phyloP scores from a whole-genome alignment of 2,113 vertebrate genomes.

The Nicator chloris region DNA sequence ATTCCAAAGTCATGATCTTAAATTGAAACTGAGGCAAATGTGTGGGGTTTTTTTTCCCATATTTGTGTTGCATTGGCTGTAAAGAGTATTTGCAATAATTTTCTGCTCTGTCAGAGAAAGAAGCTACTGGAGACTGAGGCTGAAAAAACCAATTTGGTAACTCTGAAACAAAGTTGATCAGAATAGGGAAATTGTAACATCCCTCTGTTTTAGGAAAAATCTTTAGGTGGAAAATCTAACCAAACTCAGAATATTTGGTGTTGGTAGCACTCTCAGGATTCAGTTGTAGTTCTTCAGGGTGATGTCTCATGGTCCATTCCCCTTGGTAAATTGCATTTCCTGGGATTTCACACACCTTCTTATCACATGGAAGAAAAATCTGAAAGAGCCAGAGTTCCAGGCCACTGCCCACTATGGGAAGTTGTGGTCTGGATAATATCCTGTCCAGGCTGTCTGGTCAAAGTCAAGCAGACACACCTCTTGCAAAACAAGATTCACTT shows the following conservation, averaged over 20 bases:
- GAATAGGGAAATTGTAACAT: background rate
- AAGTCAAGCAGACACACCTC: background rate
- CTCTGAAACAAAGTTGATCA: background rate
- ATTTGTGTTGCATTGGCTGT: background rate
- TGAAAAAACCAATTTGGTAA: background rate
- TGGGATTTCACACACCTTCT: background rate
- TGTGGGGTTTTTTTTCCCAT: fast-evolving
- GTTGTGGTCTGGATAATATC: background rate
- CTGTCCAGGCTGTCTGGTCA: background rate
- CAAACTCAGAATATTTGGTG: background rate
- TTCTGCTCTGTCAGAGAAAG: background rate
- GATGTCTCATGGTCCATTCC: background rate
- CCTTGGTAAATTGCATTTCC: background rate
- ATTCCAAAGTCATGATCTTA: background rate
- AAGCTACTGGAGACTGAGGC: background rate
- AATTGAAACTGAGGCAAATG: background rate
- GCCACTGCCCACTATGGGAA: background rate
- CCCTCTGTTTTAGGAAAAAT: background rate
- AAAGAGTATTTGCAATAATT: background rate
- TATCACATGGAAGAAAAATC: background rate
- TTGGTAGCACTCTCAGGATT: background rate
- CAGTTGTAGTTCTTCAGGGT: background rate
- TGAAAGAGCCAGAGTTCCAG: fast-evolving
- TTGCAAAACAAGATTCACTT: background rate
- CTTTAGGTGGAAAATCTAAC: background rate